A percentile compares a stretch with the other conserved stretches of the same genome.
These are phyloP conservation scores for Sorex fumeus DNA, from an alignment of 2,113 vertebrate genomes.

Conservation along the genomic window DNA sequence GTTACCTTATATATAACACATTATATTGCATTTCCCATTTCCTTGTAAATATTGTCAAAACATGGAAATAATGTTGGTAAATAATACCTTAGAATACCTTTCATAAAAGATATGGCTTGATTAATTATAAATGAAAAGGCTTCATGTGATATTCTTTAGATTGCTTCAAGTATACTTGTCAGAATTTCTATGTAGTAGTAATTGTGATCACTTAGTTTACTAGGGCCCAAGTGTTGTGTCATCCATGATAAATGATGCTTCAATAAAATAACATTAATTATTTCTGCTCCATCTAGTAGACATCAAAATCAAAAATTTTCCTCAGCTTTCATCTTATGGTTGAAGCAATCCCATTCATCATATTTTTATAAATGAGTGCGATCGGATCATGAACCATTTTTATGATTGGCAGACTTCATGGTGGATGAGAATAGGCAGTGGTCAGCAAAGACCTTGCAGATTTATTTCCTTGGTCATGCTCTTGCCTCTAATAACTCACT, in stretches of 20 bases:
- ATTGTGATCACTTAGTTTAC: constrained; percentile 64
- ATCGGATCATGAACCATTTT: constrained; percentile 74
- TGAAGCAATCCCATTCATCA: constrained; percentile 74
- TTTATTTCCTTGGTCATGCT: constrained; percentile 79
- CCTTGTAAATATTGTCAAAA: constrained; percentile 64
- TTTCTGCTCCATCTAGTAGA: constrained; percentile 77
- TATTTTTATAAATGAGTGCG: constrained; percentile 68
- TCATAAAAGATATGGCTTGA: constrained; percentile 62
- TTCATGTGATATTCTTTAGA: neutral
- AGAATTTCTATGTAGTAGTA: constrained; percentile 58
- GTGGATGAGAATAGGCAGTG: constrained; percentile 53
- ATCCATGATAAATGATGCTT: constrained; percentile 63
- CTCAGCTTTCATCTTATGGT: constrained; percentile 72
- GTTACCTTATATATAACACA: constrained; percentile 69
- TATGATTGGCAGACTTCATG: constrained; percentile 78
- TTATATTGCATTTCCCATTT: constrained; percentile 66
- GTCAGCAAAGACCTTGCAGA: constrained; percentile 77
- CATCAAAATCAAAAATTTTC: constrained; percentile 69
- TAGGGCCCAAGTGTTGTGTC: constrained; percentile 31
- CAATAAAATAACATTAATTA: constrained; percentile 74
- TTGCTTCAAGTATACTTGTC: constrained; percentile 78
- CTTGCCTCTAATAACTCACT: constrained; percentile 58
- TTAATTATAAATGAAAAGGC: constrained; percentile 40
- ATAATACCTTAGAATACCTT: constrained; percentile 75
- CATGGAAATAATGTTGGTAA: constrained; percentile 4